Evolutionary conservation across 2,888 invertebrate species (phyloP), one percentile per base, ranked within the genome.

Genomic region (Noctua pronuba): DNA sequence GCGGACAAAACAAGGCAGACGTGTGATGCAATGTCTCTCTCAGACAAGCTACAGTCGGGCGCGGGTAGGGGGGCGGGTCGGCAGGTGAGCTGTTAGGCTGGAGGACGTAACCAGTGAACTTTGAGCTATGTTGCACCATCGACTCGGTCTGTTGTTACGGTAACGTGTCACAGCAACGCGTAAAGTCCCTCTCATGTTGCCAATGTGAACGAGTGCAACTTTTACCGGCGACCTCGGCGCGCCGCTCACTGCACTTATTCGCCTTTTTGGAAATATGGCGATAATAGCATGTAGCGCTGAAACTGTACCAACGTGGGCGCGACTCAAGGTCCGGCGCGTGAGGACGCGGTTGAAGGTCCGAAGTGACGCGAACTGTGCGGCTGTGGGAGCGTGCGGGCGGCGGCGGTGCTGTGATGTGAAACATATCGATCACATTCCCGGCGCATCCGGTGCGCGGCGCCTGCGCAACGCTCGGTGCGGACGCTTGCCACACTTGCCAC

Each of bases 201-300:
- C 89, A 89, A 87, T 85, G 88, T 35, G 75, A 88, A 87, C 89
- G 78, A 82, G 89, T 87, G 77, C 81, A 75, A 88, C 90, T 90
- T 86, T 87, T 88, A 88, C 90, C 79, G 65, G 31, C 66, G 88
- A 85, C 87, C 83, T 68, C 76, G 80, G 35, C 66, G 35, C 65
- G 69, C 74, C 80, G n/a, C 35, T 83, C 77, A 77, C 85, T 46
- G 44, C 55, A 41, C 16, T 24, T 41, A 44, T 52, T 46, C 46
- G 66, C 62, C 24, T 73, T 83, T 83, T 77, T 71, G 77, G 62
- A 85, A 83, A 81, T 72, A 85, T 77, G 11, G 5, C 49, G 21
- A 21, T 49, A 41, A 71, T 66, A 62, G 49, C 66, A 78, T 35
- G 79, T 58, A 24, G n/a, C 13, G 41, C 24, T 41, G 38, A 31